Percentiles rank a stretch among this genome's conserved stretches.
phyloP scores from a whole-genome alignment of 30 jellyfish, hydroid and myxozoan species.

The Aurelia sp. region DNA sequence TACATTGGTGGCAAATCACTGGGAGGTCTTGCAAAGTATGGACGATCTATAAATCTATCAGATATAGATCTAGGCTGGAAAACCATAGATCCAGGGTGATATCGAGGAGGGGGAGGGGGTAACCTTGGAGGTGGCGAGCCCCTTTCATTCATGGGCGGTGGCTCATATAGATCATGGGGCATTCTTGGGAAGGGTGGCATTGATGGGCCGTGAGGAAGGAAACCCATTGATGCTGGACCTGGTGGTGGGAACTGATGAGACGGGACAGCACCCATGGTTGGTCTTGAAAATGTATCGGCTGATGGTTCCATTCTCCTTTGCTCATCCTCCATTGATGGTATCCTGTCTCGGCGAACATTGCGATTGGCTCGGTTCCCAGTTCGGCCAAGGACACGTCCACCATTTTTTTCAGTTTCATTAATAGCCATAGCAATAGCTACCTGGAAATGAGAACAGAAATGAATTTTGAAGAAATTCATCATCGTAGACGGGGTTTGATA shows the following conservation, averaged over 20 bases:
- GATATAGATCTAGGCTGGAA: constrained; percentile 67
- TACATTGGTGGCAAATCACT: constrained; percentile 56
- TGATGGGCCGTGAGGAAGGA: constrained; percentile 68
- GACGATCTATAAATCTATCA: constrained; percentile 63
- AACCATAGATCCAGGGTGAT: constrained; percentile 78
- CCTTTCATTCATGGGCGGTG: constrained; percentile 44
- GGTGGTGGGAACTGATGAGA: constrained; percentile 70
- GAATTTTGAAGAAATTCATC: too few relatives aligned
- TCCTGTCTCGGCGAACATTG: constrained; percentile 51
- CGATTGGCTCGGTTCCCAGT: constrained; percentile 62
- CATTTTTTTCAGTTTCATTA: constrained; percentile 94
- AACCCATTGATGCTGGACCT: constrained; percentile 72
- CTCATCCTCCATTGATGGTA: constrained; percentile 64
- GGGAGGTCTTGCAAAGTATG: constrained; percentile 58
- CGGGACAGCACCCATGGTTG: constrained; percentile 75
- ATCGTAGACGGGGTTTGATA: too few relatives aligned
- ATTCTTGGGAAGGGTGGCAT: constrained; percentile 67
- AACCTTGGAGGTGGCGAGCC: constrained; percentile 58
- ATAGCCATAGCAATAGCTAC: constrained; percentile 99
- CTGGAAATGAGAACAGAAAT: background rate
- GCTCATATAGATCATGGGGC: constrained; percentile 61
- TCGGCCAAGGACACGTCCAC: constrained; percentile 98
- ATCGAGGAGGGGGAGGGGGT: constrained; percentile 55
- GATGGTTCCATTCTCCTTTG: constrained; percentile 42
- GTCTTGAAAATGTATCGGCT: constrained; percentile 60